Evolutionary conservation across 2,888 invertebrate species (phyloP).

Genomic region (Zootermopsis nevadensis): DNA sequence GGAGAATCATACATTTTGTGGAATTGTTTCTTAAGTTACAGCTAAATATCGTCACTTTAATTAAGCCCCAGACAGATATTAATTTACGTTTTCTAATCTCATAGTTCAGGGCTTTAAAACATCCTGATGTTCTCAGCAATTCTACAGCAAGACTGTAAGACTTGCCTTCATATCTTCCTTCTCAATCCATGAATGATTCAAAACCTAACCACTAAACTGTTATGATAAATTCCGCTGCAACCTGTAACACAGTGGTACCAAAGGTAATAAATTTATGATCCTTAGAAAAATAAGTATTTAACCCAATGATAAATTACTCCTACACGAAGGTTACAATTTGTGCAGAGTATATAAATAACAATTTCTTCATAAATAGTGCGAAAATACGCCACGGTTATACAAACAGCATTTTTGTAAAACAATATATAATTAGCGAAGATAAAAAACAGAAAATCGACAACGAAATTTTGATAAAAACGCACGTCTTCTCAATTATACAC

Average conservation of each 20-base stretch:
- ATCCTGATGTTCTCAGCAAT: neutral
- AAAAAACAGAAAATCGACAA: no score
- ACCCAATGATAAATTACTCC: no score
- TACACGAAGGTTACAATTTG: no score
- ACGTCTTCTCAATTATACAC: no score
- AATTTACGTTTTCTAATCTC: neutral
- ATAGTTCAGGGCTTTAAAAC: neutral
- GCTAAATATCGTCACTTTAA: neutral
- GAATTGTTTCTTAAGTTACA: neutral
- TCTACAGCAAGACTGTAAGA: neutral
- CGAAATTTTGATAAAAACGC: no score
- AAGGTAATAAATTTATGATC: neutral
- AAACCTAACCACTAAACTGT: neutral
- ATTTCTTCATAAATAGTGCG: no score
- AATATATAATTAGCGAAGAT: no score
- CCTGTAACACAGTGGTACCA: neutral
- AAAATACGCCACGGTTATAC: no score
- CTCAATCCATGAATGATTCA: neutral
- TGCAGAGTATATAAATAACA: no score
- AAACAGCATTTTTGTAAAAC: no score
- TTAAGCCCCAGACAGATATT: neutral
- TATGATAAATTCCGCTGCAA: neutral
- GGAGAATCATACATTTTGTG: slow-evolving; percentile 72
- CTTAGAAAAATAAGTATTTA: no score
- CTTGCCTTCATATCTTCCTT: neutral